These are phyloP conservation scores for Cenopis cana DNA, from an alignment of 2,888 invertebrate genomes.

Conservation along the genomic window DNA sequence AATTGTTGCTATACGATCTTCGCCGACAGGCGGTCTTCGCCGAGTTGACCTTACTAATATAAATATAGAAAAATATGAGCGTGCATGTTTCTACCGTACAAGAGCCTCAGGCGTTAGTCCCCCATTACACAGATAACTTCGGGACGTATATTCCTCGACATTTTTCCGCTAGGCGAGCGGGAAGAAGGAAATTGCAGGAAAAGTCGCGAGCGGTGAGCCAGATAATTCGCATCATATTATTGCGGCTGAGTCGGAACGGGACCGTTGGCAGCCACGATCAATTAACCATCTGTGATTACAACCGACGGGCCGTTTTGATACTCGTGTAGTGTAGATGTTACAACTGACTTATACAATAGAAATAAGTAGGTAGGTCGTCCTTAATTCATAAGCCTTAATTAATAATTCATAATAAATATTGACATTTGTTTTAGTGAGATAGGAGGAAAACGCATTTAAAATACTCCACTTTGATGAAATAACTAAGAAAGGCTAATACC, in stretches of 20 bases:
- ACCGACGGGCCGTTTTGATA: conserved; percentile 40
- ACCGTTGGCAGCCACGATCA: conserved; percentile 52
- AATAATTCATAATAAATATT: no score
- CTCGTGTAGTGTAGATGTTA: conserved; percentile 8
- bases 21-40: no score
- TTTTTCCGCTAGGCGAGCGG: conserved; percentile 62
- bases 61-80: no score
- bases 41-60: no score
- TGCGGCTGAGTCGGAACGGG: conserved; percentile 68
- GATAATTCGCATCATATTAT: conserved; percentile 70
- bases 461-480: not conserved
- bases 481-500: not conserved
- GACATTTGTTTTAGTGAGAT: no score
- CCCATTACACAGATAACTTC: conserved; percentile 67
- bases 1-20: no score
- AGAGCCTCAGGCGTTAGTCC: conserved; percentile 57
- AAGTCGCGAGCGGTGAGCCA: conserved; percentile 67
- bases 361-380: no score
- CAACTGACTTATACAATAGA: not conserved
- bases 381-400: no score
- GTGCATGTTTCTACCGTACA: not conserved
- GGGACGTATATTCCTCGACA: conserved; percentile 64
- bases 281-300: conserved; percentile 39
- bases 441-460: no score
- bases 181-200: conserved; percentile 56